Evolutionary conservation across 2,888 invertebrate species (phyloP).

Genomic region (Siphlonurus alternatus): DNA sequence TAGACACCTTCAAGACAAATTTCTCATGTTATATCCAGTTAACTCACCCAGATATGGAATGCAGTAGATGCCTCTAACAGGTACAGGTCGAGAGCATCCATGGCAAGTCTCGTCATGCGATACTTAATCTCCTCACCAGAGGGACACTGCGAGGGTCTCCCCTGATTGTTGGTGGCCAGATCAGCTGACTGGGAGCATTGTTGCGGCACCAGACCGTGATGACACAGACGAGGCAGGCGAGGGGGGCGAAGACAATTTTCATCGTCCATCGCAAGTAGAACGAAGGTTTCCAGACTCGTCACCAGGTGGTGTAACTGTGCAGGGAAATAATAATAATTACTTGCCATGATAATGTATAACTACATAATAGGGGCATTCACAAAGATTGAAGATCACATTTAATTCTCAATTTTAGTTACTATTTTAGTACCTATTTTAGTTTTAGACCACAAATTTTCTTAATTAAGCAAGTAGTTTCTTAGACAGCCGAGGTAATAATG

Average conservation of each 20-base stretch:
- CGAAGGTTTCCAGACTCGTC: conserved; percentile 74
- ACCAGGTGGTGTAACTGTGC: conserved; percentile 61
- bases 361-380: too few relatives aligned
- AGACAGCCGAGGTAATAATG: too few relatives aligned
- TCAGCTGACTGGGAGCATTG: conserved; percentile 46
- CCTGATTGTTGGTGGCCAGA: neutral
- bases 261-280: conserved; percentile 66
- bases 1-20: too few relatives aligned
- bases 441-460: too few relatives aligned
- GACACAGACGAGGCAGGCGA: conserved; percentile 56
- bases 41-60: conserved; percentile 58
- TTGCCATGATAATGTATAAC: too few relatives aligned
- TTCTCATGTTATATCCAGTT: too few relatives aligned
- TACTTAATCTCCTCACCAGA: conserved; percentile 80
- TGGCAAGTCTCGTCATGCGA: conserved; percentile 72
- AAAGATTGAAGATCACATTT: too few relatives aligned
- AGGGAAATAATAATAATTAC: too few relatives aligned
- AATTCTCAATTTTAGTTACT: too few relatives aligned
- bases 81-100: conserved; percentile 81
- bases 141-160: conserved; percentile 40
- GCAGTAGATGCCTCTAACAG: conserved; percentile 79
- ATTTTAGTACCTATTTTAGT: too few relatives aligned
- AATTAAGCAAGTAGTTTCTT: too few relatives aligned
- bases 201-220: conserved; percentile 54
- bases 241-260: conserved; percentile 84